phyloP scores from a whole-genome alignment of 1,140 invertebrate species.

The Brachionus koreanus region DNA sequence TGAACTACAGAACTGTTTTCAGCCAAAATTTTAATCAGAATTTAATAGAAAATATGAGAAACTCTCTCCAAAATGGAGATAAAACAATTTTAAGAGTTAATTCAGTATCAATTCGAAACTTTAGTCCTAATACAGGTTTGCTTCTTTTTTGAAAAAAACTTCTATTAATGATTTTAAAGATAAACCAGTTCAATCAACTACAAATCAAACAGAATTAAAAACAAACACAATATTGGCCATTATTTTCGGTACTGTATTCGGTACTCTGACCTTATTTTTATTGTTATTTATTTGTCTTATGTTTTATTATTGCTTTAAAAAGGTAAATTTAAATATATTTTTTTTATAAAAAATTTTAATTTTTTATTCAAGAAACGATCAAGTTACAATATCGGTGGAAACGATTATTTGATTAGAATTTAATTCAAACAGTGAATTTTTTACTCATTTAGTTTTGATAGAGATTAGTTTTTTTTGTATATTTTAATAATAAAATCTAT shows the following conservation, averaged over 20 bases:
- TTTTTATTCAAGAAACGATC: background rate
- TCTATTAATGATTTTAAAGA: background rate
- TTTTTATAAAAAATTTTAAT: background rate
- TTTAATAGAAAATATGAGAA: background rate
- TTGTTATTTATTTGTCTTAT: background rate
- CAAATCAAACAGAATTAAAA: background rate
- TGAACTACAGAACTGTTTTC: background rate
- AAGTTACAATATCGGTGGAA: background rate
- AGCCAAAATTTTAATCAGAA: background rate
- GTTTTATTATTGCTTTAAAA: constrained; percentile 26
- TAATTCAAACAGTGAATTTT: constrained; percentile 3
- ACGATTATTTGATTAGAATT: constrained; percentile 23
- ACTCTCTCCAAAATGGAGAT: background rate
- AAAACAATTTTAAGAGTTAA: background rate
- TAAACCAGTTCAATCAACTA: background rate
- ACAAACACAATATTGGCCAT: constrained; percentile 3
- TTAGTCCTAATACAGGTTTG: background rate
- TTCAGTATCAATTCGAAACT: background rate
- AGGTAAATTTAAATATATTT: background rate
- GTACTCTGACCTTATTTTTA: background rate
- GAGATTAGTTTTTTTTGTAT: background rate
- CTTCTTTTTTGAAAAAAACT: background rate
- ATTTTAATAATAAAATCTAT: background rate
- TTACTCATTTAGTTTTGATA: background rate
- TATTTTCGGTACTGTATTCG: constrained; percentile 2